Evolutionary conservation across 1,140 invertebrate species (phyloP).

Genomic region (Oncopeltus fasciatus): DNA sequence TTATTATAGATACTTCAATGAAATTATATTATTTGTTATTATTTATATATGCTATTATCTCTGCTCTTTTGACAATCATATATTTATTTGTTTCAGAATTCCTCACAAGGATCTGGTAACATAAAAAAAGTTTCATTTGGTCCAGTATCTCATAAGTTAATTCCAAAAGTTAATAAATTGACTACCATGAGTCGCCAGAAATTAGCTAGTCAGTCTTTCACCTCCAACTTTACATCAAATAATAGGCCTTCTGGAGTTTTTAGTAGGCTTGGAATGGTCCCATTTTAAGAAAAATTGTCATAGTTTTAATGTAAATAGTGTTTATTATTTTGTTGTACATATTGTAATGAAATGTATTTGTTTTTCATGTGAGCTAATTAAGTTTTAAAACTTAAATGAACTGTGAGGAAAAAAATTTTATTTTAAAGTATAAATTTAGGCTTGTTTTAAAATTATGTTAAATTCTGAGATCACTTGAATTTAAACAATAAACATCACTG

Average conservation of each 20-base stretch:
- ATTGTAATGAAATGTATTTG: too few species aligned
- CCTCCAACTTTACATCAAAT: background rate
- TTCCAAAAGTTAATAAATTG: background rate
- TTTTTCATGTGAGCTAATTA: too few species aligned
- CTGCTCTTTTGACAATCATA: background rate
- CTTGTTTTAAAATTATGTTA: too few species aligned
- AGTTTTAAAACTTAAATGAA: too few species aligned
- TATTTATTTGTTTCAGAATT: background rate
- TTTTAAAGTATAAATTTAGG: too few species aligned
- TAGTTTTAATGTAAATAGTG: background rate
- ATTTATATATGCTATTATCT: background rate
- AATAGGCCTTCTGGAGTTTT: background rate
- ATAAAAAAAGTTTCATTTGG: conserved; percentile 4
- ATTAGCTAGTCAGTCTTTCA: background rate
- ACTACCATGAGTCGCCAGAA: background rate
- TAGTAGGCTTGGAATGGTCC: background rate
- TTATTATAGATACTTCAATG: background rate
- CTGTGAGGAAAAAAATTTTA: too few species aligned
- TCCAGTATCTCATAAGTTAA: background rate
- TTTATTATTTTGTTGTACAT: too few species aligned
- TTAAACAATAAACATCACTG: too few species aligned
- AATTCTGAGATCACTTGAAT: too few species aligned
- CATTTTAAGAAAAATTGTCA: background rate
- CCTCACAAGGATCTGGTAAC: background rate
- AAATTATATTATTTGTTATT: background rate